Evolutionary conservation across 64 coral and sea anemone genomes (phyloP).

Genomic region (Actinia equina): DNA sequence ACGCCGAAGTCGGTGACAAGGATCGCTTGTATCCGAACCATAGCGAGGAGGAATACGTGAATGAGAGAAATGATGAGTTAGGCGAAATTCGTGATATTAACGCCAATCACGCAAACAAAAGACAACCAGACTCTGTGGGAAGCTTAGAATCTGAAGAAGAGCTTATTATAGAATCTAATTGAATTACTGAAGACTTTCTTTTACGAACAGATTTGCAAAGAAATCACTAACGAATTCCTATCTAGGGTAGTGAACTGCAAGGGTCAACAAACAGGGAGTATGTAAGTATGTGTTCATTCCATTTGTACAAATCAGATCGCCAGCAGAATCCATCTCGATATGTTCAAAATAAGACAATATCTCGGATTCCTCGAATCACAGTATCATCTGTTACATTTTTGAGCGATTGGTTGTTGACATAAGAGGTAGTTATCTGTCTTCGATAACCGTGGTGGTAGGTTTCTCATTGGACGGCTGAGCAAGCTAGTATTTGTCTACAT

Average conservation of each 20-base stretch:
- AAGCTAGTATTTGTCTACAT: neutral
- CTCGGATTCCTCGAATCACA: neutral
- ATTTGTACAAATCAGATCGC: neutral
- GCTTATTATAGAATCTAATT: slow-evolving; percentile 11
- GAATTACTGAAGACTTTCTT: neutral
- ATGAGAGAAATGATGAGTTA: neutral
- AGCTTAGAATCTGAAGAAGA: slow-evolving; percentile 24
- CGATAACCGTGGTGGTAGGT: neutral
- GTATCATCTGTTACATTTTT: neutral
- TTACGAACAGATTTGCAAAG: slow-evolving; percentile 13
- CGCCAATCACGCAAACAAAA: neutral
- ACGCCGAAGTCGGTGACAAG: neutral
- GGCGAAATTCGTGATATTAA: neutral
- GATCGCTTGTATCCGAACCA: neutral
- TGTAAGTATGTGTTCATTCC: neutral
- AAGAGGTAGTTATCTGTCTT: slow-evolving; percentile 3
- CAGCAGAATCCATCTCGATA: too few species aligned
- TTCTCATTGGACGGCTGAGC: neutral
- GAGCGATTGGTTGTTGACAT: slow-evolving; percentile 2
- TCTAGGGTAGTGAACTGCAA: neutral
- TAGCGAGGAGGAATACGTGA: neutral
- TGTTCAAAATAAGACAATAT: neutral
- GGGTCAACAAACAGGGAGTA: neutral
- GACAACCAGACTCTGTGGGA: slow-evolving; percentile 1
- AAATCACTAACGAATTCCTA: neutral